Evolutionary conservation across 2,113 vertebrate species (phyloP), one percentile per base, ranked within the genome.

Genomic region (Coturnix japonica): DNA sequence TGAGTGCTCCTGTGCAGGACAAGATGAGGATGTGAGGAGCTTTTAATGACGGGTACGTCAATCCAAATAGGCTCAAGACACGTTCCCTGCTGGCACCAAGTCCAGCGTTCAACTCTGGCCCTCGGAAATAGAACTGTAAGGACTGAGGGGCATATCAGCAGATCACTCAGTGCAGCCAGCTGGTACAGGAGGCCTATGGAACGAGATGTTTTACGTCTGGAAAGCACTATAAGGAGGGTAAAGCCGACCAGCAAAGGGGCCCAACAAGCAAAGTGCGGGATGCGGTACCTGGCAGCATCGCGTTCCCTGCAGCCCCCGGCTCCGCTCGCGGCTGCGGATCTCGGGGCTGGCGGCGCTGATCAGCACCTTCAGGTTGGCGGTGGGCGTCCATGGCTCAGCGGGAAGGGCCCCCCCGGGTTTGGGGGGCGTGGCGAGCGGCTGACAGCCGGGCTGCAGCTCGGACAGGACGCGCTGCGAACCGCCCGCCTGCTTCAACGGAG

Each of bases 361-460:
- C 49, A 99, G 98, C 98, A 99, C 99, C 94, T 99, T 99, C 8
- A 99, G 96, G 96, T 99, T 99, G 35, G 98, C 98, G 4, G 99
- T 99, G 0, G 99, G 99, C 1, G 99, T 99, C 99, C 99, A 99
- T 49, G 99, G 99, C 30, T 99, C 99, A 7, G 97, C 98, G 11
- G 97, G 96, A 30, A 96, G 82, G 6, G 21, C 81, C 61, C 98
- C 98, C 51, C 96, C 96, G 37, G 97, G 97, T 63, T 99, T 99
- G 67, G 99, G 98, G 8, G 99, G 98, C 1, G 99, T 99, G 18
- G 98, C 97, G 64, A 99, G 96, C 51, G 98, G 97, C 64, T 98
- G 98, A 91, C 98, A 97, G 74, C 93, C 96, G 8, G 87, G 87
- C 63, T 94, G 96, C 31, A 94, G 92, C 63, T 98, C 98, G 3